phyloP scores from a whole-genome alignment of 2,113 vertebrate genomes.

The Acanthisitta chloris region DNA sequence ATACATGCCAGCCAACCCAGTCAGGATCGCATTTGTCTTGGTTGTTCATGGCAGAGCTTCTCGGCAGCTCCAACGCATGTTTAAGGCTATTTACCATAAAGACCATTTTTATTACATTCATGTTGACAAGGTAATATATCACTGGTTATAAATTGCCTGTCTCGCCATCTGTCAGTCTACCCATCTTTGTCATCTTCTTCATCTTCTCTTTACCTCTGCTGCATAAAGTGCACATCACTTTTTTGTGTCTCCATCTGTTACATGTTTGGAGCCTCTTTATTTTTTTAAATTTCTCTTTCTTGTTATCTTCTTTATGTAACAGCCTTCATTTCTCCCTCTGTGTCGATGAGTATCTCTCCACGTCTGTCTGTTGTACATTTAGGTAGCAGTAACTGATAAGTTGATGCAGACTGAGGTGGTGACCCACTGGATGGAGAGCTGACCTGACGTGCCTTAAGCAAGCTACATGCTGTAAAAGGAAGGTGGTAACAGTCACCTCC shows the following conservation, averaged over 20 bases:
- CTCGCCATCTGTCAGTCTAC: not conserved
- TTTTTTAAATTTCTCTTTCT: not conserved
- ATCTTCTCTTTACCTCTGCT: not conserved
- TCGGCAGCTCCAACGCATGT: slow-evolving; percentile 94
- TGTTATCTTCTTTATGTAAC: not conserved
- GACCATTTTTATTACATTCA: slow-evolving; percentile 98
- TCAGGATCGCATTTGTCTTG: slow-evolving; percentile 93
- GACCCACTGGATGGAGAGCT: not conserved
- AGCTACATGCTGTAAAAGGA: not conserved
- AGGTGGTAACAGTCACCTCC: not conserved
- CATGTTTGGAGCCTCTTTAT: not conserved
- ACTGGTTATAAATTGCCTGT: slow-evolving; percentile 32
- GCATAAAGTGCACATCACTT: not conserved
- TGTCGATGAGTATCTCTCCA: not conserved
- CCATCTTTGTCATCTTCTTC: not conserved
- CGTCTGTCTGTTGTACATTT: not conserved
- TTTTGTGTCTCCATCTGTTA: not conserved
- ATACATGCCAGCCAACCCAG: slow-evolving; percentile 82
- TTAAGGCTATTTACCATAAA: slow-evolving; percentile 97
- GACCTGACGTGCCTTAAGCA: not conserved
- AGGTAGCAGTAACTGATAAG: not conserved
- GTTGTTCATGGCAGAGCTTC: slow-evolving; percentile 94
- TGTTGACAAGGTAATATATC: slow-evolving; percentile 89
- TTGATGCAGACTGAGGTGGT: not conserved
- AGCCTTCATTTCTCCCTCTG: not conserved